These are phyloP conservation scores for Carterocephalus palaemon DNA, from an alignment of 2,888 invertebrate genomes.

Conservation along the genomic window DNA sequence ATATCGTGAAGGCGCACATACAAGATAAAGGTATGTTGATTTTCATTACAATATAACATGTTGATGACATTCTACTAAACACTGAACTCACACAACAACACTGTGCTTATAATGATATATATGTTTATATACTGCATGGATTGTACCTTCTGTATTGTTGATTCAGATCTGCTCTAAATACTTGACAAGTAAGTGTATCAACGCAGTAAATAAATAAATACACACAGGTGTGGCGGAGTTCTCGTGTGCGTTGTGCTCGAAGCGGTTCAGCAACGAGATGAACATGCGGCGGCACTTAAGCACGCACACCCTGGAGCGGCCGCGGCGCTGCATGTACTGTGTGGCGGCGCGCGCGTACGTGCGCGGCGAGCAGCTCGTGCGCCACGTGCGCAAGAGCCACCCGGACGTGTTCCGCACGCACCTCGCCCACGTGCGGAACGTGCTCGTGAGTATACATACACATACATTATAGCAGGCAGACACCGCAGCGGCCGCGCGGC, in stretches of 20 bases:
- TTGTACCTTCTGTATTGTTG: too few species aligned
- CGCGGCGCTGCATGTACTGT: conserved; percentile 88
- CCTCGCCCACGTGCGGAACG: conserved; percentile 55
- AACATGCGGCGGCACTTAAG: conserved; percentile 84
- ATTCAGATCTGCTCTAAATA: too few species aligned
- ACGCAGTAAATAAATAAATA: too few species aligned
- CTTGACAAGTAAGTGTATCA: too few species aligned
- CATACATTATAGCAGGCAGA: neutral
- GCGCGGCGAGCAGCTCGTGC: conserved; percentile 86
- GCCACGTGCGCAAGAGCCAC: conserved; percentile 87
- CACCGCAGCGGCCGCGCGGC: conserved; percentile 12
- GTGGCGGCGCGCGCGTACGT: conserved; percentile 83
- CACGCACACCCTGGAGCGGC: conserved; percentile 86
- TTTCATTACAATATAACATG: too few species aligned
- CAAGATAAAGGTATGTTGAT: conserved; percentile 49
- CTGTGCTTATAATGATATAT: too few species aligned
- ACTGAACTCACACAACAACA: too few species aligned
- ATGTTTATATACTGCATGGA: too few species aligned
- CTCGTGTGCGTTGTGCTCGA: conserved; percentile 78
- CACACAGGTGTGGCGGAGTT: conserved; percentile 46
- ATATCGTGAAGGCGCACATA: conserved; percentile 49
- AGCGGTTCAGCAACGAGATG: conserved; percentile 83
- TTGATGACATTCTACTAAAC: too few species aligned
- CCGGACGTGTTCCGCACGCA: conserved; percentile 78
- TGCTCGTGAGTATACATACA: conserved; percentile 37